phyloP scores from a whole-genome alignment of 2,797 vertebrate genomes.

The Botia almorhae region DNA sequence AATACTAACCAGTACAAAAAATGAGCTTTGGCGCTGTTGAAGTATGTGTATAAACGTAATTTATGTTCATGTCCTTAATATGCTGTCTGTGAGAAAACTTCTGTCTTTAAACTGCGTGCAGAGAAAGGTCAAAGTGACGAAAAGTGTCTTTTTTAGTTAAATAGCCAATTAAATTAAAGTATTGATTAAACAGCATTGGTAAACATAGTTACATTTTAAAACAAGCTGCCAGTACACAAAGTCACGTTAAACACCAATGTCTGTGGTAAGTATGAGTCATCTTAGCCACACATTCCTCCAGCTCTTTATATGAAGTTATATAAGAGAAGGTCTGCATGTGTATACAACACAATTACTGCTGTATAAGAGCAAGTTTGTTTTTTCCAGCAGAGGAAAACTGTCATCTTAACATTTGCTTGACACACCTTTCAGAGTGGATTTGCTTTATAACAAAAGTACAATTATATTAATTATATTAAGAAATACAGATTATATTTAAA shows the following conservation, averaged over 20 bases:
- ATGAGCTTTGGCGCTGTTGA: neutral
- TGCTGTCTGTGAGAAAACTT: neutral
- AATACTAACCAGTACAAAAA: neutral
- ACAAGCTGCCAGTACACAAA: neutral
- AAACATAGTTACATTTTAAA: no score
- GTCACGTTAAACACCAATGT: neutral
- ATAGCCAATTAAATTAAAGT: neutral
- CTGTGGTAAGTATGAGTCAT: conserved; percentile 11
- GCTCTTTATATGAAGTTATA: neutral
- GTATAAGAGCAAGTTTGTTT: neutral
- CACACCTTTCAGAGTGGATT: neutral
- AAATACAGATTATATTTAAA: no score
- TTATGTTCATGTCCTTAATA: neutral
- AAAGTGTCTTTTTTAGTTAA: neutral
- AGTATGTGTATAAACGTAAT: neutral
- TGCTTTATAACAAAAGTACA: no score
- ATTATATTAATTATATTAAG: no score
- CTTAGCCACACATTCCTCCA: neutral
- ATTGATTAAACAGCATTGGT: no score
- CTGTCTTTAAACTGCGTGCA: neutral
- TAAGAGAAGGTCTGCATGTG: neutral
- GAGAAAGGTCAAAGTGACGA: neutral
- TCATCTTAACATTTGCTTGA: neutral
- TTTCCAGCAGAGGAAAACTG: neutral
- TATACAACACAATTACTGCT: neutral